Evolutionary conservation across 2,113 vertebrate genomes (phyloP).

Genomic region (Phodopus roborovskii): DNA sequence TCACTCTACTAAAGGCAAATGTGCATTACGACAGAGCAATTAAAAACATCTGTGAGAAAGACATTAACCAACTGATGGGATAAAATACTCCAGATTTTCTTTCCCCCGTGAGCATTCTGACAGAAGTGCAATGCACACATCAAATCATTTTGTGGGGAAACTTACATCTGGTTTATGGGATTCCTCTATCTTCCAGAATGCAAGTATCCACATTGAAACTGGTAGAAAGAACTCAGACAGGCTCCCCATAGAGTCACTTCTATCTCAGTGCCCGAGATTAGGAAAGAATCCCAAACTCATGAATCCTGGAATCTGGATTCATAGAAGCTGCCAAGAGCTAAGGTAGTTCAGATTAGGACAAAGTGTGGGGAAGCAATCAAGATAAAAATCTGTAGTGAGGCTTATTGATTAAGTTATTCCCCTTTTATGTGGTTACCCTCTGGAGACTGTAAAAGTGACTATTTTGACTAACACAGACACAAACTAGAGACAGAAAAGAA

Average conservation of each 20-base stretch:
- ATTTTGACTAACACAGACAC: neutral
- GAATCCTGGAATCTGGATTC: neutral
- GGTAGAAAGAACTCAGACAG: neutral
- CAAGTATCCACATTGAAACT: neutral
- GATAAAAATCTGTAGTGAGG: neutral
- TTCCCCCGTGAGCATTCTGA: accelerated
- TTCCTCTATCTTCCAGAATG: neutral
- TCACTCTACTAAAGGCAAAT: neutral
- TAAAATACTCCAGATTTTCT: neutral
- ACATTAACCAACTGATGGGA: no score
- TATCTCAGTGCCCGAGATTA: neutral
- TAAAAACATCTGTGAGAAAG: neutral
- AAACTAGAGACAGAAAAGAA: neutral
- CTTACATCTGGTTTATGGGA: neutral
- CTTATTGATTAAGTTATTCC: neutral
- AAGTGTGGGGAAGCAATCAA: no score
- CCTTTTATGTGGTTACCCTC: neutral
- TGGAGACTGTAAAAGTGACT: neutral
- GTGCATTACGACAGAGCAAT: neutral
- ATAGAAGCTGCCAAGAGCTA: neutral
- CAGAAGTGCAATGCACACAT: neutral
- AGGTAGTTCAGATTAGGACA: neutral
- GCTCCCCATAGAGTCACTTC: neutral
- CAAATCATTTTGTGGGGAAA: neutral
- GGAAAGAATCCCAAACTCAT: neutral